Percentiles rank a stretch among this genome's conserved stretches.
Evolutionary conservation across 2,113 vertebrate genomes (phyloP).

Genomic region (Uria aalge): DNA sequence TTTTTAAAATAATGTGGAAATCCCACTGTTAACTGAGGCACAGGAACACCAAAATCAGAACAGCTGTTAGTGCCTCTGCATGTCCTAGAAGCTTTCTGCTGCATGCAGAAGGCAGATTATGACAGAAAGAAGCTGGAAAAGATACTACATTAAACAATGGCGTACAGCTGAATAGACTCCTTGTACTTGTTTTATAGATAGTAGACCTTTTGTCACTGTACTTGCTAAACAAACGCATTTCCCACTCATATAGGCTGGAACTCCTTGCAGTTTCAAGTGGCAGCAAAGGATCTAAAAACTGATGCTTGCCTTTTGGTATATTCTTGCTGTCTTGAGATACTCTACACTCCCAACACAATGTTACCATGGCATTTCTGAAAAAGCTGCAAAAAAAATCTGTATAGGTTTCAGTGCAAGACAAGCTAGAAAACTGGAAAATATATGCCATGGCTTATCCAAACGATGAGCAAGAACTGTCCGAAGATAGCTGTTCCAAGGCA

Average conservation of each 20-base stretch:
- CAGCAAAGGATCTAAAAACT: not conserved
- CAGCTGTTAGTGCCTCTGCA: not conserved
- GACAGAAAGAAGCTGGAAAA: not conserved
- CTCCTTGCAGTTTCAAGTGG: not conserved
- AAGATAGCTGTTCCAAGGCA: not conserved
- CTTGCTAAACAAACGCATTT: not conserved
- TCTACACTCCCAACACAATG: not conserved
- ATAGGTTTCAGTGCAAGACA: not conserved
- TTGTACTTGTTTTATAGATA: rapidly evolving
- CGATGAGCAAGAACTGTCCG: not conserved
- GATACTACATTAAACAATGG: not conserved
- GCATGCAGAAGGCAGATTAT: not conserved
- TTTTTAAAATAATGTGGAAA: not conserved
- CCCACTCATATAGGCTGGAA: not conserved
- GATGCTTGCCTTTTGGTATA: not conserved
- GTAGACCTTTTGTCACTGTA: not conserved
- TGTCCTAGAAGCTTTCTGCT: not conserved
- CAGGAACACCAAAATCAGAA: not conserved
- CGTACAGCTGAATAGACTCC: not conserved
- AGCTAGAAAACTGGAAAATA: not conserved
- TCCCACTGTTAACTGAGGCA: not conserved
- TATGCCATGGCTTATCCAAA: not conserved
- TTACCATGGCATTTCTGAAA: not conserved
- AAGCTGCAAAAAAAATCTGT: not conserved
- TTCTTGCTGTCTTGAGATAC: not conserved